Evolutionary conservation across 2,888 invertebrate genomes (phyloP), one percentile per base, ranked within the genome.

Genomic region (Leucophora obtusa): DNA sequence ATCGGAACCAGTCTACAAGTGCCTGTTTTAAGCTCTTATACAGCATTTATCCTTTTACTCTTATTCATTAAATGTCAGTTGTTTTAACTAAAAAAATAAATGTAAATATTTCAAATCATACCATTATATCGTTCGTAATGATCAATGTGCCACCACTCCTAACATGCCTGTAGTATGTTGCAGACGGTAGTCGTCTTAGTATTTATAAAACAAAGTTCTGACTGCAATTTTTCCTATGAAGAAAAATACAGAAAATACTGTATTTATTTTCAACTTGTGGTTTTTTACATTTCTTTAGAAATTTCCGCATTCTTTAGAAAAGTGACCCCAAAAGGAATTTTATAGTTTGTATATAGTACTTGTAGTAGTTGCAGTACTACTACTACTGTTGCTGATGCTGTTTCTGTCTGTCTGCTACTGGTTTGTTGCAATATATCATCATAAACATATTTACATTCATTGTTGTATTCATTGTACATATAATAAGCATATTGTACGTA

Each of bases 241-340:
- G 4, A 54, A 47, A 24, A 65, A 58, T 7, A 43, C 35, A 58
- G 63, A 75, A 79, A 63, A 70, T 60, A 65, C 73, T 76, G 84
- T 86, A 86, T 87, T 86, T 87, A 87, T 86, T 87, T 86, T 87
- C 86, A 84, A 86, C 85, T 87, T 87, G 87, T 87, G 86, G 86
- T 84, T 84, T 77, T 82, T 78, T 84, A 84, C 85, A 85, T 84
- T 84, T 86, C 85, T 87, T 86, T 84, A 86, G 86, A 86, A 86
- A 88, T 87, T 86, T 87, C 87, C 87, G 87, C 87, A 88, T 87
- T 87, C 88, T 85, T 86, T 83, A 86, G 75, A 78, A 82, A 86
- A 86, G 85, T 87, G 88, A 86, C 85, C 86, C 79, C 74, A 75
- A 71, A 79, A 75, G 79, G 84, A 84, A 75, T 79, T 79, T 79